These are phyloP conservation scores for Ceuthmochares aereus DNA, from an alignment of 2,113 vertebrate genomes.

Conservation along the genomic window DNA sequence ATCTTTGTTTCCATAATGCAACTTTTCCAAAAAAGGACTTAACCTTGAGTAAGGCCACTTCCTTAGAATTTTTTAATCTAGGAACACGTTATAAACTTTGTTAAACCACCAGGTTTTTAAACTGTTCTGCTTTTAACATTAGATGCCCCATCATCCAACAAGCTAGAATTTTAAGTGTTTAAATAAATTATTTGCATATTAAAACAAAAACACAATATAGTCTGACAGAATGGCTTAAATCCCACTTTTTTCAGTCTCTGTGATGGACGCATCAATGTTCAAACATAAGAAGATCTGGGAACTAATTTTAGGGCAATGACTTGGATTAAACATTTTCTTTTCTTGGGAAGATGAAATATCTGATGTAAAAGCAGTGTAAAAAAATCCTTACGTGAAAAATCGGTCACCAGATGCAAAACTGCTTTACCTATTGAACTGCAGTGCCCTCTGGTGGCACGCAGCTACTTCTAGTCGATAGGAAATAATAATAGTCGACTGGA, in stretches of 20 bases:
- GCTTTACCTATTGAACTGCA: slow-evolving; percentile 6
- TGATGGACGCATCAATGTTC: neutral
- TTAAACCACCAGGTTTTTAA: neutral
- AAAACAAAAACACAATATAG: neutral
- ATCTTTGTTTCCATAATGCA: neutral
- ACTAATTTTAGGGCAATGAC: neutral
- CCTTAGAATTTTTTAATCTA: neutral
- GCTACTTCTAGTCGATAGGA: fast-evolving
- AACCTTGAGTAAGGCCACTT: neutral
- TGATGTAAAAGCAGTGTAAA: neutral
- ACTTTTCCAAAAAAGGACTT: neutral
- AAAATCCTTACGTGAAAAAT: neutral
- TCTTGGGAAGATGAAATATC: neutral
- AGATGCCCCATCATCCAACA: neutral
- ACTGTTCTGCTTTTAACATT: neutral
- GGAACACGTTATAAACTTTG: neutral
- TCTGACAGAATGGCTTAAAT: neutral
- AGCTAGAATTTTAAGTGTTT: neutral
- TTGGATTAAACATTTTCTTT: neutral
- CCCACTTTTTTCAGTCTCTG: neutral
- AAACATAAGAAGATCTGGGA: neutral
- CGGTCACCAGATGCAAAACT: neutral
- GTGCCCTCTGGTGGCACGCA: slow-evolving; percentile 69
- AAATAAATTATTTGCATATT: neutral
- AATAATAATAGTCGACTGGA: neutral